phyloP scores from a whole-genome alignment of 2,888 invertebrate genomes.

The Ormyrus rosae region DNA sequence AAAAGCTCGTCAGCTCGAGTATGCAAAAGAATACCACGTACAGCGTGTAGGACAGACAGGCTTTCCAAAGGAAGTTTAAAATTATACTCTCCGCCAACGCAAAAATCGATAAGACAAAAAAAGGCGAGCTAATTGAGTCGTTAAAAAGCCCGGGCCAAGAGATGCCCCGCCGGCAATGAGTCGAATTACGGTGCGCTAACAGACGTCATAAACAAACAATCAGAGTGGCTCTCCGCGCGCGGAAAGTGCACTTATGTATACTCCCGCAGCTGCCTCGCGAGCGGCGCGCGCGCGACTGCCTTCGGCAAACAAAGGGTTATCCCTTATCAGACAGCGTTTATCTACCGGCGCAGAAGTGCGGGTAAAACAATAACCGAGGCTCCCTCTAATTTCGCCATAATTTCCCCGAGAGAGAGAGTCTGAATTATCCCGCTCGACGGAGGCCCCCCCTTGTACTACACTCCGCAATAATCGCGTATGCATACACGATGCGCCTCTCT shows the following conservation, averaged over 20 bases:
- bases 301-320: conserved; percentile 51
- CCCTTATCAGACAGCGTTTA: conserved; percentile 53
- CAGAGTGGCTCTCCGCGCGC: neutral
- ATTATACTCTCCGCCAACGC: too few species aligned
- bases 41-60: too few species aligned
- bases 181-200: conserved; percentile 25
- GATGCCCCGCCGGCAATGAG: conserved; percentile 11
- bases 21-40: too few species aligned
- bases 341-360: conserved; percentile 49
- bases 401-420: conserved; percentile 34
- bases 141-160: neutral
- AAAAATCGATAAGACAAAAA: conserved; percentile 2
- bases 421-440: conserved; percentile 43
- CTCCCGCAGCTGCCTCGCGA: neutral
- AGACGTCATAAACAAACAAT: conserved; percentile 42
- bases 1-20: too few species aligned
- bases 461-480: conserved; percentile 45
- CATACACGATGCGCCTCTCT: conserved; percentile 12
- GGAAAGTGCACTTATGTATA: neutral
- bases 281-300: conserved; percentile 38
- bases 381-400: conserved; percentile 52
- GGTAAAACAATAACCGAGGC: conserved; percentile 49
- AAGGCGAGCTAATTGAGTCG: conserved; percentile 19
- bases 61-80: too few species aligned
- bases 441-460: conserved; percentile 7